These are phyloP conservation scores for Monopis laevigella DNA, from an alignment of 2,888 invertebrate species.

Conservation along the genomic window DNA sequence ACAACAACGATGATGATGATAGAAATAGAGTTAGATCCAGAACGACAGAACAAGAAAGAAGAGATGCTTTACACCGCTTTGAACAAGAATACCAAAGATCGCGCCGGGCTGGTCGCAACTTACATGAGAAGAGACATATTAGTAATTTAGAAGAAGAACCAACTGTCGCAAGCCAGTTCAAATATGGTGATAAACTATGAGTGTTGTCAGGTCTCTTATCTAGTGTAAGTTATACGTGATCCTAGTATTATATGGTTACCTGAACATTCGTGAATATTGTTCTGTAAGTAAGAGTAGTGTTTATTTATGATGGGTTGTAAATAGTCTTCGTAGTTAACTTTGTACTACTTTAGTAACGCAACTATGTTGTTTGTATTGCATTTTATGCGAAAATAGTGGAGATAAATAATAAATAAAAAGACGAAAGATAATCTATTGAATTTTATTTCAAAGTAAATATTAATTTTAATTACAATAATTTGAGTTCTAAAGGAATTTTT, in stretches of 20 bases:
- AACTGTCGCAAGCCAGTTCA: constrained; percentile 33
- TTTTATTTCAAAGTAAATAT: too few species aligned
- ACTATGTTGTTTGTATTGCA: constrained; percentile 36
- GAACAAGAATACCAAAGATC: constrained; percentile 9
- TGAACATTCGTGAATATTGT: constrained; percentile 25
- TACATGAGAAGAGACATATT: not conserved
- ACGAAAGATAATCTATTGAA: too few species aligned
- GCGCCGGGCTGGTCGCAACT: not conserved
- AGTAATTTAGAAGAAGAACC: constrained; percentile 2
- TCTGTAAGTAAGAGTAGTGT: constrained; percentile 27
- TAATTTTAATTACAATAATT: too few species aligned
- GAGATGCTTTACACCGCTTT: constrained; percentile 6
- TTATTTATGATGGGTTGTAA: constrained; percentile 24
- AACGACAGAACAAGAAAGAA: not conserved
- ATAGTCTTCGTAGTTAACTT: constrained; percentile 10
- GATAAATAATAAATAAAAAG: constrained; percentile 4
- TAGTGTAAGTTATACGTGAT: constrained; percentile 29
- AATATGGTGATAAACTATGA: constrained; percentile 52
- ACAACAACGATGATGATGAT: not conserved
- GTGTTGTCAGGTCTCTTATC: not conserved
- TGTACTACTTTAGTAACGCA: constrained; percentile 7
- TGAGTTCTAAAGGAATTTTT: too few species aligned
- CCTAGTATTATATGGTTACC: constrained; percentile 29
- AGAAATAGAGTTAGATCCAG: not conserved
- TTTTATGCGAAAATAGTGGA: constrained; percentile 35